These are phyloP conservation scores for Berghia stephanieae DNA, from an alignment of 1,140 invertebrate species.

Conservation along the genomic window DNA sequence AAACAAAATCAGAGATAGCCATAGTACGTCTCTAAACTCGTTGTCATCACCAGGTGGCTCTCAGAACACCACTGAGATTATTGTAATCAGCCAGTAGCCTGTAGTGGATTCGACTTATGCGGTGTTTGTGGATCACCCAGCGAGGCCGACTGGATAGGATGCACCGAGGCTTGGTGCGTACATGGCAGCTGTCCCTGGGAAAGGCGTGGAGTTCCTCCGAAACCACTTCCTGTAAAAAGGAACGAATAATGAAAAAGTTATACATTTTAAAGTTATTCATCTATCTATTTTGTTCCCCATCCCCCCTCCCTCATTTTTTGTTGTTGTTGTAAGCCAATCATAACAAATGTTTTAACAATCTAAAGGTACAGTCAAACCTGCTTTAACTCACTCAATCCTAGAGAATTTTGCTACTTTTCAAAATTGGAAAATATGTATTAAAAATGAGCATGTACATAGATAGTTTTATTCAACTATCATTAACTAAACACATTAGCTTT, in stretches of 20 bases:
- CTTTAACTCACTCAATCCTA: no score
- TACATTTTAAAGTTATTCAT: not conserved
- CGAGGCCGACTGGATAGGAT: constrained; percentile 81
- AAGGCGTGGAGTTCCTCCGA: constrained; percentile 78
- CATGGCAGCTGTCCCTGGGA: constrained; percentile 77
- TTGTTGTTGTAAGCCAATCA: not conserved
- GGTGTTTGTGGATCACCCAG: constrained; percentile 79
- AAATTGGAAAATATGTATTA: no score
- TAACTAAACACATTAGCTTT: no score
- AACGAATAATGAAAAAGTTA: constrained; percentile 13
- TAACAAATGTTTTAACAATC: not conserved
- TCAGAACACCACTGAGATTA: no score
- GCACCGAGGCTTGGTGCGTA: constrained; percentile 74
- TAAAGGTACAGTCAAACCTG: not conserved
- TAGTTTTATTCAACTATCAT: no score
- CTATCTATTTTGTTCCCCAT: not conserved
- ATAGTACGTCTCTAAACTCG: no score
- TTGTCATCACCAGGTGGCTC: no score
- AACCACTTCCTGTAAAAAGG: constrained; percentile 72
- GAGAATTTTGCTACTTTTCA: no score
- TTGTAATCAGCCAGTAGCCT: constrained; percentile 86
- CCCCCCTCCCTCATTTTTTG: not conserved
- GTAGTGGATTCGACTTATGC: constrained; percentile 88
- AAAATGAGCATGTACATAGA: no score
- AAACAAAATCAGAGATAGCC: no score